These are phyloP conservation scores for Magallana nippona DNA, from an alignment of 2,888 invertebrate genomes.

Conservation along the genomic window DNA sequence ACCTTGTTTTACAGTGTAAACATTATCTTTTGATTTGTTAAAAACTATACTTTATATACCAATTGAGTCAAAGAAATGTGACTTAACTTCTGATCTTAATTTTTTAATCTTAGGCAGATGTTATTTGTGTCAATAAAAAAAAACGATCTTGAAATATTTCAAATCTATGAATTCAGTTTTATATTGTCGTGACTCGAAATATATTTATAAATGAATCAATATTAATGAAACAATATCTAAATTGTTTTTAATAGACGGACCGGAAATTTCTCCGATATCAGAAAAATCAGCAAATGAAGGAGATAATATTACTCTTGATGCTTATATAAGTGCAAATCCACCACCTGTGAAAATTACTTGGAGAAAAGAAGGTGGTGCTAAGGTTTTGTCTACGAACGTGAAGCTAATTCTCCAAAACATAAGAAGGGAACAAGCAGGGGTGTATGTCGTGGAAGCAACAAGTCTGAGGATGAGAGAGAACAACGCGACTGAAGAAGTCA, in stretches of 20 bases:
- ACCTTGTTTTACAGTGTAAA: too few species aligned
- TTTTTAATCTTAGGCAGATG: too few species aligned
- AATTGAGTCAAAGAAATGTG: too few species aligned
- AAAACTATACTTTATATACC: too few species aligned
- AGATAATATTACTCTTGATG: neutral
- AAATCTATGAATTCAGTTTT: too few species aligned
- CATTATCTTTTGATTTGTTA: too few species aligned
- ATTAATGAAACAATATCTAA: too few species aligned
- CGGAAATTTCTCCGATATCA: neutral
- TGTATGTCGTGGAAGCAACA: neutral
- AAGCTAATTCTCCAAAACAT: neutral
- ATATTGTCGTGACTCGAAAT: too few species aligned
- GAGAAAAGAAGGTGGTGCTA: slow-evolving; percentile 8
- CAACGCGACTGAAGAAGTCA: neutral
- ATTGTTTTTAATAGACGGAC: slow-evolving; percentile 12
- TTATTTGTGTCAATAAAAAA: too few species aligned
- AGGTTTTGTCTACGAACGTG: neutral
- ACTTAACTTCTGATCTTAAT: too few species aligned
- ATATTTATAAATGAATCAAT: too few species aligned
- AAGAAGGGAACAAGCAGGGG: neutral
- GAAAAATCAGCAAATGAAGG: neutral
- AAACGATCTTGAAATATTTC: too few species aligned
- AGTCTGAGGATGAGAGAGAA: neutral
- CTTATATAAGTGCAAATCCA: neutral
- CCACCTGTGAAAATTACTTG: neutral